A percentile compares a stretch with the other conserved stretches of the same genome.
Conservation (phyloP, 2,888 invertebrate species). For the Mesorhabditis sp. region DNA sequence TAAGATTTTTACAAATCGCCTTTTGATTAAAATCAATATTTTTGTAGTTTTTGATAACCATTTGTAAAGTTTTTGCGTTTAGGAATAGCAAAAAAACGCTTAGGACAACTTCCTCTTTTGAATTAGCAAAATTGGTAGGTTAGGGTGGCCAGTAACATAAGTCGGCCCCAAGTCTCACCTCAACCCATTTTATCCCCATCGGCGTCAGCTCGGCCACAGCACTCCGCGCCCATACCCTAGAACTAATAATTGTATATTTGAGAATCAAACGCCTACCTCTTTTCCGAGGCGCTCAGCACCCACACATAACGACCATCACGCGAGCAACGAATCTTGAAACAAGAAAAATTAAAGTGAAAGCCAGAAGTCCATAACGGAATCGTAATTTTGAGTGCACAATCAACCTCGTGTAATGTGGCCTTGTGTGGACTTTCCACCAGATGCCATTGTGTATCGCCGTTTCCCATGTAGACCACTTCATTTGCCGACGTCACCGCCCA, state of each 20-base stretch:
- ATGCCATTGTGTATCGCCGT: background rate
- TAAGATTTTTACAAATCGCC: no score
- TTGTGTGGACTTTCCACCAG: background rate
- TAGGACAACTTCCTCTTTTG: no score
- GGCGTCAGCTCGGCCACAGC: conserved; percentile 5
- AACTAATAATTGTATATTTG: background rate
- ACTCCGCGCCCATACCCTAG: background rate
- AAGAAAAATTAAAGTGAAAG: background rate
- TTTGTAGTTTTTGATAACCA: no score
- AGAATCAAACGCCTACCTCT: conserved; percentile 3
- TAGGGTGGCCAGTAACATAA: no score
- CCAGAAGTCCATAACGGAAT: background rate
- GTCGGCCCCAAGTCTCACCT: background rate
- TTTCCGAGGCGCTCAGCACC: background rate
- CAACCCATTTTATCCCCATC: conserved; percentile 1
- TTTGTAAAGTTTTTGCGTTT: no score
- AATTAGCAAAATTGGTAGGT: no score
- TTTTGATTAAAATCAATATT: no score
- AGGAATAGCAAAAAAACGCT: no score
- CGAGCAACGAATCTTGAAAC: background rate
- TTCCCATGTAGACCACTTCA: background rate
- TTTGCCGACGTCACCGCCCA: no score
- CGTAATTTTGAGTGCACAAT: no score
- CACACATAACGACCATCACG: conserved; percentile 2
- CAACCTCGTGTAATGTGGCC: no score